These are phyloP conservation scores for Sinodicranocentrus sp. DNA, from an alignment of 2,888 invertebrate genomes.

Conservation along the genomic window DNA sequence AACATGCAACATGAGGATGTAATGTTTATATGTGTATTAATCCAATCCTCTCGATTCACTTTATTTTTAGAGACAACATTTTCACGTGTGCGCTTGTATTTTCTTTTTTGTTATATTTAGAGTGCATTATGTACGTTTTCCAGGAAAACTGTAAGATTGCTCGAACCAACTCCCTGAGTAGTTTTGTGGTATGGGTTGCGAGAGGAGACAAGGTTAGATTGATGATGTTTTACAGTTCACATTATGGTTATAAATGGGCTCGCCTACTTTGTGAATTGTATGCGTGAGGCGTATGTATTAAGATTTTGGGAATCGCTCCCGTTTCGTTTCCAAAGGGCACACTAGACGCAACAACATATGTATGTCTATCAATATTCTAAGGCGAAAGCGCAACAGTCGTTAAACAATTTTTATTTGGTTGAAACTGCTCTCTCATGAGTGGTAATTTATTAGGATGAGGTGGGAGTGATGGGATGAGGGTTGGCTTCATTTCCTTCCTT, in stretches of 20 bases:
- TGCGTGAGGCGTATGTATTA: slow-evolving; percentile 13
- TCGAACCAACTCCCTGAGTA: too few relatives aligned
- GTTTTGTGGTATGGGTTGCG: too few relatives aligned
- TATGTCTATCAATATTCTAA: background rate
- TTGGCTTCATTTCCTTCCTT: too few relatives aligned
- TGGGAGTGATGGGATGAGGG: too few relatives aligned
- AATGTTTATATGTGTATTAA: background rate
- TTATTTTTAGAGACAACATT: background rate
- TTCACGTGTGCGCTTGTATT: background rate
- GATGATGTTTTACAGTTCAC: slow-evolving; percentile 26
- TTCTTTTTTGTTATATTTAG: background rate
- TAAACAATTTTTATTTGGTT: slow-evolving; percentile 1
- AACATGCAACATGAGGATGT: too few relatives aligned
- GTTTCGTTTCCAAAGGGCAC: background rate
- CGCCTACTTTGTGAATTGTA: background rate
- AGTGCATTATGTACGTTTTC: background rate
- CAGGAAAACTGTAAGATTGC: background rate
- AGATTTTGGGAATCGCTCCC: background rate
- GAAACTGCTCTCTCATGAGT: too few relatives aligned
- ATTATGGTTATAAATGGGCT: slow-evolving; percentile 22
- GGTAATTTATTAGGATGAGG: too few relatives aligned
- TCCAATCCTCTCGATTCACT: slow-evolving; percentile 22
- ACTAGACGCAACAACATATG: background rate
- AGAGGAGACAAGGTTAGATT: slow-evolving; percentile 28
- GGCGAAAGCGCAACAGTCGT: slow-evolving; percentile 3